Base-by-base conservation (phyloP, 2,113 vertebrate genomes). In the Passer domesticus region DNA sequence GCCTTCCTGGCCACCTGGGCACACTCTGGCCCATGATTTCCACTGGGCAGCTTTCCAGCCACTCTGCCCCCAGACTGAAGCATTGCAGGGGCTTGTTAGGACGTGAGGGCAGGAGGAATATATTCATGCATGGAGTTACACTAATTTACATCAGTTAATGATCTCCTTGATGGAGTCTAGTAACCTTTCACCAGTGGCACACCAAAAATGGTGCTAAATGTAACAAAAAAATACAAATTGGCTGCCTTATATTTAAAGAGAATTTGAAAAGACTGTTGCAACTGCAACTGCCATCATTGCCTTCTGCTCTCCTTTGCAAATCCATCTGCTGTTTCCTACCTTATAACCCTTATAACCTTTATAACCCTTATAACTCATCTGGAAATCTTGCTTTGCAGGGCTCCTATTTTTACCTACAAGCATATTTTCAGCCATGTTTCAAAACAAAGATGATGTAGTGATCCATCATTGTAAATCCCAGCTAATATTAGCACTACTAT, bases 21-120 rank as follows among this genome's bases (percentile, higher is more conserved):
- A 43, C 49, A 27, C 1, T 0, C 43, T 0, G 7, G 15, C 3
- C 37, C 33, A 9, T 4, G 22, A 50, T 50, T 56, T n/a, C 50
- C 5, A 2, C 58, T 43, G 31, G 43, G 5, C 53, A 41, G 14
- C 9, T 64, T 70, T 49, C 49, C 66, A 12, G 21, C 5, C 30
- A 11, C 20, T 55, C 74, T 79, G 24, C 3, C 56, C 12, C 25
- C 49, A 58, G 17, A 25, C 68, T 50, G 18, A 28, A 52, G 86
- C 22, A 13, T 35, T 33, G 67, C 43, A 33, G 14, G 47, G 18
- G 2, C 2, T 16, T 37, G 15, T 2, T 52, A 37, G 15, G 44
- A 33, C 22, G 3, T 3, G 1, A 33, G 22, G 6, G 7, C 44
- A 16, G 37, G 15, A 52, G 37, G 43, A 88, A 37, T 19, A 19